A percentile compares a stretch with the other conserved stretches of the same genome.
Conservation (phyloP, 2,797 vertebrate species). For the Xiphorhynchus erythropygius region DNA sequence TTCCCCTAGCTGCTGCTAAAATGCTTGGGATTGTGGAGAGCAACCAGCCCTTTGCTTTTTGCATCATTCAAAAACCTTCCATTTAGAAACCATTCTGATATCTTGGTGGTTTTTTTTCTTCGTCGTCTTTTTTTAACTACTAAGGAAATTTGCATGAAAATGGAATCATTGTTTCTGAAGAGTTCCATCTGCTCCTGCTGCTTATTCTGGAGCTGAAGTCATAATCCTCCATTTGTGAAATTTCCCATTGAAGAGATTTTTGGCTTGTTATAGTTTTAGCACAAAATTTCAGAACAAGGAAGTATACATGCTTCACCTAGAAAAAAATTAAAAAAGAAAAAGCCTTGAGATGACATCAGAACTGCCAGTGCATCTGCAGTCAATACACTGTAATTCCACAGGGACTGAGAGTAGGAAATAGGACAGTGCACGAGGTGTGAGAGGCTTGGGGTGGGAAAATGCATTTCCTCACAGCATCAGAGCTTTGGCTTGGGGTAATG, state of each 20-base stretch:
- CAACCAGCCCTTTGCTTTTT: slow-evolving; percentile 33
- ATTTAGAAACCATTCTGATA: slow-evolving; percentile 61
- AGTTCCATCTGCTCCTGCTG: slow-evolving; percentile 73
- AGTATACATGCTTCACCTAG: not conserved
- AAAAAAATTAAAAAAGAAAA: not conserved
- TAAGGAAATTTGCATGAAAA: slow-evolving; percentile 72
- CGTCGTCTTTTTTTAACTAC: slow-evolving; percentile 67
- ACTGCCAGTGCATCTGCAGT: not conserved
- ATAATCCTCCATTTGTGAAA: slow-evolving; percentile 70
- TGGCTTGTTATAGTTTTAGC: slow-evolving; percentile 27
- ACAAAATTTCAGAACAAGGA: slow-evolving; percentile 30
- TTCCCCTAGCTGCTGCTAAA: not conserved
- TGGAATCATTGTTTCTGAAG: slow-evolving; percentile 72
- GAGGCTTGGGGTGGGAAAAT: not conserved
- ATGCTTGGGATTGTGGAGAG: slow-evolving; percentile 14
- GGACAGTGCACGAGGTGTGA: not conserved
- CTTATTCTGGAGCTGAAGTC: slow-evolving; percentile 68
- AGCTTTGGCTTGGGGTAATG: not conserved
- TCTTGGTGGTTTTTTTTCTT: slow-evolving; percentile 47
- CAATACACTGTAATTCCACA: not conserved
- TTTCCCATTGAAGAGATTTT: slow-evolving; percentile 65
- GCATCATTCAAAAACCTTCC: slow-evolving; percentile 59
- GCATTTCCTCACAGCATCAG: not conserved
- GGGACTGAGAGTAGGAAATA: not conserved
- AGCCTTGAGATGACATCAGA: not conserved